Evolutionary conservation across 2,888 invertebrate species (phyloP), one percentile per base, ranked within the genome.

Genomic region (Leptinotarsa peninsularis): DNA sequence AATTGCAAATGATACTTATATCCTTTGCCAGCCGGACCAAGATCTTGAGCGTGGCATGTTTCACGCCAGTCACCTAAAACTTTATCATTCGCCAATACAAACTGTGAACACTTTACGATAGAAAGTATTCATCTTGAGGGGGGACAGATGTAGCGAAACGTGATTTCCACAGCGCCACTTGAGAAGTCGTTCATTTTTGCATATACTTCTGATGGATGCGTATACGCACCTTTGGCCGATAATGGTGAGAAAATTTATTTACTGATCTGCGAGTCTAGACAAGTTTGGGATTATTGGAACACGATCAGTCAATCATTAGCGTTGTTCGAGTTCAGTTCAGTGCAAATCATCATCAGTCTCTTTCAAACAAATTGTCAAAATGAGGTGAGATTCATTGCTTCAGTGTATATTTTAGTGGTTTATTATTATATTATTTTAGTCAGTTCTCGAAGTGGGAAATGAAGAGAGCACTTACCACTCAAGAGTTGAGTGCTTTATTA

Each of bases 401-500:
- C 13, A 58, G 58, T 58, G 27, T 4, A 27, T 27, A 27, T 27
- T 27, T 27, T 4, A 27, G 27, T 27, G 27, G 27, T 27, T 66
- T 43, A 66, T 66, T 49, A 27, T 27, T 27, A 27, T 49, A 18
- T 43, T 74, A 49, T 74, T 74, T 17, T 68, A 74, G 70, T 21
- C 54, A 69, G 23, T 74, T 74, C 18, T 70, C 74, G 63, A 74
- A 66, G n/a, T 50, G 52, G 60, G 70, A 74, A 74, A 74, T 74
- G 69, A 74, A 74, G 60, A 74, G 54, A 63, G 63, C 70, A 74
- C 70, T 73, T 7, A 69, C 68, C 13, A 27, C 70, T 4, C 68
- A 60, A 69, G 66, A 67, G 67, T 27, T 27, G 27, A 5, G 27
- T 27, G 27, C 27, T 27, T 27, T 27, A 27, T 27, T 27, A 27